phyloP scores from a whole-genome alignment of 2,113 vertebrate species.

The Phainopepla nitens region DNA sequence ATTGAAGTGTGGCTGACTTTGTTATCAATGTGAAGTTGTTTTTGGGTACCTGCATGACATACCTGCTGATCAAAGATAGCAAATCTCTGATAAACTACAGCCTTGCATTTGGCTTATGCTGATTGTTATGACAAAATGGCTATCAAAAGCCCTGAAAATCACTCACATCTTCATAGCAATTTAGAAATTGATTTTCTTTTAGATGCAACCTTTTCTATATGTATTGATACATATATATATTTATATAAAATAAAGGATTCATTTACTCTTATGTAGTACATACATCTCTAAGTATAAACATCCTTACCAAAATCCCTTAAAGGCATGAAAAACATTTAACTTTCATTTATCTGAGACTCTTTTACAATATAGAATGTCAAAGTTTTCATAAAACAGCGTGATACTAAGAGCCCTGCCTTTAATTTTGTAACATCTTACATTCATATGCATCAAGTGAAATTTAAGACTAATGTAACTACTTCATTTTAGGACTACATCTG shows the following conservation, averaged over 20 bases:
- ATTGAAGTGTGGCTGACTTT: neutral
- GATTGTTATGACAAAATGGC: neutral
- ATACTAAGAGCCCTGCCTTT: neutral
- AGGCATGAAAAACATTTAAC: neutral
- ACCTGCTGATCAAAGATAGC: neutral
- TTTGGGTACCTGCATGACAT: neutral
- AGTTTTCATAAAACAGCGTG: neutral
- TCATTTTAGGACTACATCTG: neutral
- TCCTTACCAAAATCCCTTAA: neutral
- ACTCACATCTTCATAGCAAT: neutral
- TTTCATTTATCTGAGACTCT: neutral
- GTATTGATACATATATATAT: neutral
- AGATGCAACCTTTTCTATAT: neutral
- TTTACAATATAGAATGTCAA: neutral
- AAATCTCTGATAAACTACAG: neutral
- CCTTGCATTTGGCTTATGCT: neutral
- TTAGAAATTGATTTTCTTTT: neutral
- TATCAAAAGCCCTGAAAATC: neutral
- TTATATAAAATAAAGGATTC: rapidly evolving
- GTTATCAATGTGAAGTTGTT: rapidly evolving
- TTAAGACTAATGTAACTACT: neutral
- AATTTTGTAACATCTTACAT: neutral
- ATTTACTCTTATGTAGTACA: neutral
- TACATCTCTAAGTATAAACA: neutral
- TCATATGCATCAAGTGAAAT: neutral